Evolutionary conservation across 2,888 invertebrate species (phyloP), one percentile per base, ranked within the genome.

Genomic region (Elgonia sp.): DNA sequence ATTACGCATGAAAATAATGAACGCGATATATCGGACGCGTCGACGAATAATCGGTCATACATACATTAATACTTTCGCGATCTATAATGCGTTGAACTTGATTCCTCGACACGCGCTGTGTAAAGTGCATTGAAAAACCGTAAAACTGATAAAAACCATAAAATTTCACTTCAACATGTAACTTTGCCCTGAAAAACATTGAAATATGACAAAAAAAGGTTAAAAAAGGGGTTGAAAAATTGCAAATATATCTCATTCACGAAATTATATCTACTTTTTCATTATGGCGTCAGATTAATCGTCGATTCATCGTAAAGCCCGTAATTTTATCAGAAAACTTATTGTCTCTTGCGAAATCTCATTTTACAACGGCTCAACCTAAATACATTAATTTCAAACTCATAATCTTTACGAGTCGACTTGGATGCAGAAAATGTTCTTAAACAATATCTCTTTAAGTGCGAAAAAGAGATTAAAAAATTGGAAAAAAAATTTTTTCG

Each of bases 1-100:
- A 76, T 60, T 80, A 69, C 76, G 72, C 81, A 18, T 69, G 76
- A 75, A 88, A 88, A 88, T 88, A 84, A 88, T 84, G 75, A 83
- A 73, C 62, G 73, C 37, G 53, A 39, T 60, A 84, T 80, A 75
- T 83, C 77, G 46, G 14, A 57, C 63, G 21, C 39, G 50, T 72
- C 39, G 40, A 42, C 63, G 73, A 82, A 79, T 72, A 65, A 87
- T 83, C 76, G 70, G 63, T 73, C 72, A 72, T 73, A 62, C 69
- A 73, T 77, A 62, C 69, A 73, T 77, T 70, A 83, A 80, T 82
- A 60, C 21, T 73, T 84, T 76, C 53, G 50, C 72, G 29, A 81
- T 87, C 39, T 55, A 84, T 72, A 72, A 87, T 63, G 50, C 69
- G 67, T 81, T 80, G 70, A 84, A 70, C 72, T 53, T 63, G 65